Evolutionary conservation across 1,140 invertebrate genomes (phyloP), one percentile per base, ranked within the genome.

Genomic region (Drosophila willistoni): DNA sequence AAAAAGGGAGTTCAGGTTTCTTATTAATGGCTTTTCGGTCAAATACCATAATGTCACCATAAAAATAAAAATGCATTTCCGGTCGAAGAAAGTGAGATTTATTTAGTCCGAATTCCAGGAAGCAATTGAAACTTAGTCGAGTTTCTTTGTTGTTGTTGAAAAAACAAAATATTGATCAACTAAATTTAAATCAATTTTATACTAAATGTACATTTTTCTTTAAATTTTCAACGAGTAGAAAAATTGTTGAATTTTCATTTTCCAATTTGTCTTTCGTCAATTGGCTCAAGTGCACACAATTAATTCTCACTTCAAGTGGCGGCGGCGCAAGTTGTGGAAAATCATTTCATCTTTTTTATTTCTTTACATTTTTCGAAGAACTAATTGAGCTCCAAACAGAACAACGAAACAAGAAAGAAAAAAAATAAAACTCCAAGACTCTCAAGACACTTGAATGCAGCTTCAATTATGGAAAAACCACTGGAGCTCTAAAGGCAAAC

Each of bases 391-490:
- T 36, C 12, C 29, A 29, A 29, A 29, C 29, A 29, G 29, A 29
- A 29, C 29, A 6, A 29, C 6, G 29, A 1, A 29, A 29, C 2
- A 29, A 29, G 7, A 5, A 3, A 29, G 29, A 68, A n/a, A 62
- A 63, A 65, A 65, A 60, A 57, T n/a, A 69, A 65, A 65, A 60
- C 36, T 42, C 55, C 71, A 62, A 70, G 55, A 56, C 59, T 73
- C 77, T 80, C 71, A 57, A 81, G 73, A 71, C 82, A 80, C 87
- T 90, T 80, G 82, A 90, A 76, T 82, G 71, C 87, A 82, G 82
- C 76, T 87, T 79, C 79, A 90, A 90, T 90, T 90, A 90, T 82
- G 64, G 76, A 76, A 66, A 72, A 81, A 84, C 54, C 51, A 64
- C 64, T 51, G 44, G 44, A 84, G 63, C 79, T 42, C 34, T 73